Percentiles rank a stretch among this genome's conserved stretches.
These are phyloP conservation scores for Malacoraja senta DNA, from an alignment of 2,797 vertebrate species.

Conservation along the genomic window DNA sequence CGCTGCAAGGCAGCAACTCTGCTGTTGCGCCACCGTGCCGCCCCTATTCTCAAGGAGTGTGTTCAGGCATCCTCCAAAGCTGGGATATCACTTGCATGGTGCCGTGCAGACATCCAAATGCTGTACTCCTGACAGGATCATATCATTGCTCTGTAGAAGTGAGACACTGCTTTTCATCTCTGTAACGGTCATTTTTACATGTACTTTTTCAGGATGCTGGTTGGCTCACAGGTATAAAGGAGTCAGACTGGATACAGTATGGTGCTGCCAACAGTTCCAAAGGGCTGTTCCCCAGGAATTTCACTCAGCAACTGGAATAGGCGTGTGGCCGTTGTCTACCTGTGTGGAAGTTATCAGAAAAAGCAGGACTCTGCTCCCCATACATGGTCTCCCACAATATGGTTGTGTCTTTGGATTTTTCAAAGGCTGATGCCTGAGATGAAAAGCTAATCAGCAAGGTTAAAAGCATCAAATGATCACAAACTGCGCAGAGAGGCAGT, in stretches of 20 bases:
- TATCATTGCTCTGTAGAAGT: neutral
- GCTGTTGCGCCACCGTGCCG: too few species aligned
- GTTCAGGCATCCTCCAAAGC: too few species aligned
- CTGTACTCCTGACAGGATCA: neutral
- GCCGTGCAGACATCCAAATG: neutral
- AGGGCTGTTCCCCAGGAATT: constrained; percentile 96
- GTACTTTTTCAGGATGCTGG: constrained; percentile 75
- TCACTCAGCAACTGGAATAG: constrained; percentile 74
- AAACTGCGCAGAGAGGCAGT: neutral
- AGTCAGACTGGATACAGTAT: constrained; percentile 75
- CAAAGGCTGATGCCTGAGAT: constrained; percentile 52
- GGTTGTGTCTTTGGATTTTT: constrained; percentile 50
- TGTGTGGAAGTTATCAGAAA: constrained; percentile 41
- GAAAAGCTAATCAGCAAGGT: constrained; percentile 49
- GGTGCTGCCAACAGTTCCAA: constrained; percentile 62
- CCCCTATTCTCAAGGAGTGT: too few species aligned
- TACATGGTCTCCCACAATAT: constrained; percentile 53
- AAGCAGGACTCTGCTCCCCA: constrained; percentile 50
- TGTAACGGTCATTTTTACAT: neutral
- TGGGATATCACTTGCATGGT: neutral
- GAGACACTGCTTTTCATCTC: neutral
- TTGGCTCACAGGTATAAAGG: constrained; percentile 86
- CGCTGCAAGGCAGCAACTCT: too few species aligned
- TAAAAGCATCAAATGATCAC: constrained; percentile 43
- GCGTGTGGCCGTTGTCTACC: constrained; percentile 8